Base-by-base conservation (phyloP, 2,797 vertebrate species). In the Propithecus perrieri region DNA sequence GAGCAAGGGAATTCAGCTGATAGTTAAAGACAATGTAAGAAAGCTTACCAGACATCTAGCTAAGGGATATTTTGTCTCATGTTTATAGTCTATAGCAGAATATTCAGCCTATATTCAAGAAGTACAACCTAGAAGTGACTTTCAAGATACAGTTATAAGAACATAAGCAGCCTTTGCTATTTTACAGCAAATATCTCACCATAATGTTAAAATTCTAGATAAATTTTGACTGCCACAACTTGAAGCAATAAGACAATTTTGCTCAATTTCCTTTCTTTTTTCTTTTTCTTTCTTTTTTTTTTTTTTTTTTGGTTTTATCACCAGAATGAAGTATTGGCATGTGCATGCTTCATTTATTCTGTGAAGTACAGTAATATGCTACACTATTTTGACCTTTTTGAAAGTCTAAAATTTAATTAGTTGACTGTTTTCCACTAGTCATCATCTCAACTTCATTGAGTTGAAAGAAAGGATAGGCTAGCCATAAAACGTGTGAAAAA, bases 311-410 rank as follows among this genome's bases (percentile, higher is more conserved):
- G 67, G 20, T 71, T 59, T 93, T 65, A 90, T 95, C 95, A 71
- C 7, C 26, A 72, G 69, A 88, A 81, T 93, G 41, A 85, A 97
- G 48, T 96, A 83, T 53, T 96, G 96, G 87, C 30, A 76, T 97
- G 89, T 95, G 24, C 13, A 96, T 96, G 2, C 2, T 79, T 92
- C 95, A 96, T 97, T 97, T 97, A 95, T 85, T 97, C 48, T 96
- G 7, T 67, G 30, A 95, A 96, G 75, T 85, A 87, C 89, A 94
- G 75, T 88, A 90, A 26, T 95, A 92, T 88, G 53, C 71, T 85
- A 12, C 96, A 98, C 91, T 95, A 93, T 96, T 98, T 95, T 97
- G 48, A 90, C 94, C 88, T 98, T 98, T 98, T 93, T 57, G 85
- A 83, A 96, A 90, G 86, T 95, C 46, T 96, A 33, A 59, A 97